Conservation (phyloP, 2,888 invertebrate genomes). For the Neoitamus cyanurus region DNA sequence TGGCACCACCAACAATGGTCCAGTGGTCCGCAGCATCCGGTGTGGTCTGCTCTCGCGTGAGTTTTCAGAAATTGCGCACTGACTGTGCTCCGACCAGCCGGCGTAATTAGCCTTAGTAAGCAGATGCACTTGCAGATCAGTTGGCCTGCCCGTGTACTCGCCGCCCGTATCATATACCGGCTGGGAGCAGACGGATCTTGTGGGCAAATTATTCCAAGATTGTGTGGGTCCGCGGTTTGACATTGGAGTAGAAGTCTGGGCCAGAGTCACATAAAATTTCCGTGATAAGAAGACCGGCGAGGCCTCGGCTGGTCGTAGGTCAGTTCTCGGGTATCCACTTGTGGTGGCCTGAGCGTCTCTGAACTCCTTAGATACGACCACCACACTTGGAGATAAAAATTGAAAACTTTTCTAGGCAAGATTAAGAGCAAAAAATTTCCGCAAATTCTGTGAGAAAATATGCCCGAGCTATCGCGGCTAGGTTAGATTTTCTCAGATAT, state of each 20-base stretch:
- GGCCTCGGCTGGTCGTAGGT: conserved; percentile 14
- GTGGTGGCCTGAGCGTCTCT: background rate
- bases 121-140: background rate
- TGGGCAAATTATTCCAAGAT: background rate
- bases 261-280: background rate
- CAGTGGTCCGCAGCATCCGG: background rate
- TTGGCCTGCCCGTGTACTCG: background rate
- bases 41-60: background rate
- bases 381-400: background rate
- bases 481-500: background rate
- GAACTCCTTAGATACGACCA: background rate
- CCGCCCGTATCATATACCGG: background rate
- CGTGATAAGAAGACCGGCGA: background rate
- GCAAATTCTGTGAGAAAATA: conserved; percentile 36
- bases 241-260: conserved; percentile 35
- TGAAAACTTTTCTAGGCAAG: background rate
- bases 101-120: background rate
- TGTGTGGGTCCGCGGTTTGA: conserved; percentile 2
- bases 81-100: background rate
- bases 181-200: background rate
- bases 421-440: background rate
- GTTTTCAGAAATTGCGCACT: background rate
- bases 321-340: conserved; percentile 20
- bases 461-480: background rate
- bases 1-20: background rate